Evolutionary conservation across 2,797 vertebrate genomes (phyloP).

Genomic region (Siniperca obscura): DNA sequence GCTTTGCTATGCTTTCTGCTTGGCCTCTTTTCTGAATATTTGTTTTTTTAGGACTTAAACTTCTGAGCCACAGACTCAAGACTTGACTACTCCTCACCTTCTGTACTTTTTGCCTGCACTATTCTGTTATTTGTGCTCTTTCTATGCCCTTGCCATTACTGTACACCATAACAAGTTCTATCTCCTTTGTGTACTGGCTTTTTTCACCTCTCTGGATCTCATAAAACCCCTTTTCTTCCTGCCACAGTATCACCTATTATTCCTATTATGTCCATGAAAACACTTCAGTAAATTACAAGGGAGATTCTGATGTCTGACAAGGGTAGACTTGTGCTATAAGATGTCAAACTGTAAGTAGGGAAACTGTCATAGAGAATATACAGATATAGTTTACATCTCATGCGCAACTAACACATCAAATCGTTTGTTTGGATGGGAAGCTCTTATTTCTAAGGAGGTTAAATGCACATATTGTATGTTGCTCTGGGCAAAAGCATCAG

Average conservation of each 20-base stretch:
- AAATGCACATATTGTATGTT: not conserved
- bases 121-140: conserved; percentile 31
- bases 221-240: conserved; percentile 18
- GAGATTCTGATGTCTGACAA: conserved; percentile 8
- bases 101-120: not conserved
- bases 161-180: conserved; percentile 43
- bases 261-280: conserved; percentile 21
- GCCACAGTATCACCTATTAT: conserved; percentile 23
- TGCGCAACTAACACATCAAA: not conserved
- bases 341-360: not conserved
- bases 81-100: conserved; percentile 4
- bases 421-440: not conserved
- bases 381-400: not conserved
- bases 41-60: not conserved
- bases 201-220: conserved; percentile 40
- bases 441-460: not conserved
- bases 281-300: conserved; percentile 3
- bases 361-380: not conserved
- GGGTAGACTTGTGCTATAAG: conserved; percentile 6
- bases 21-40: conserved; percentile 9
- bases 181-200: conserved; percentile 28
- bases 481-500: not conserved
- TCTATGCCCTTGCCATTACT: conserved; percentile 42
- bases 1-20: conserved; percentile 1
- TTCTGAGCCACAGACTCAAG: not conserved